Evolutionary conservation across 2,797 vertebrate species (phyloP).

Genomic region (Myiotriccus ornatus): DNA sequence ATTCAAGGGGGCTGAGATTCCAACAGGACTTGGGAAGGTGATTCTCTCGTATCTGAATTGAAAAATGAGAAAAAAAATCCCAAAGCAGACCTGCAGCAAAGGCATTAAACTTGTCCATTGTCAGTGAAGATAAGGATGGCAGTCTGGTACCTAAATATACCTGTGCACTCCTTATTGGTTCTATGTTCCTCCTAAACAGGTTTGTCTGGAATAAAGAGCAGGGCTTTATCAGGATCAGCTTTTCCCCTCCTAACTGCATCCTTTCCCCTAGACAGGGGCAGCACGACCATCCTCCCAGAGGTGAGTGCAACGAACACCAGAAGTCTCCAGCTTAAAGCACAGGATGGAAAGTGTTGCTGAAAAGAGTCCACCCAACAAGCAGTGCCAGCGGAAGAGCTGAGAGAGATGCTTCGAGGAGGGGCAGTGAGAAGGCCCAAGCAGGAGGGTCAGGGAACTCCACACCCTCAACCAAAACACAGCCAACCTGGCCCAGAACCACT

Average conservation of each 20-base stretch:
- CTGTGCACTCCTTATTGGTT: neutral
- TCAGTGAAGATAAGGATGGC: neutral
- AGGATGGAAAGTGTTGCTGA: neutral
- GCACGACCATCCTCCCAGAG: neutral
- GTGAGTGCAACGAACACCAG: neutral
- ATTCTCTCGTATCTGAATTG: neutral
- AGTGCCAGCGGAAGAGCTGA: neutral
- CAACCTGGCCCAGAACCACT: neutral
- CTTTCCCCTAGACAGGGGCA: neutral
- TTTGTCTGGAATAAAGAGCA: neutral
- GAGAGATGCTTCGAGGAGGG: neutral
- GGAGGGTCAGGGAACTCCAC: neutral
- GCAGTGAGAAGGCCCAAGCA: neutral
- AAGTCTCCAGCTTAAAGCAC: neutral
- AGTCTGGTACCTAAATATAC: neutral
- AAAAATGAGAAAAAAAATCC: neutral
- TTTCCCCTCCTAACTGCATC: neutral
- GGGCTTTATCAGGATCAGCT: neutral
- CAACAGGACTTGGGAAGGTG: neutral
- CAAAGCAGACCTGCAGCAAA: neutral
- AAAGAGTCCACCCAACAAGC: neutral
- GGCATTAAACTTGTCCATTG: neutral
- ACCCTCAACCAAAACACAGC: neutral
- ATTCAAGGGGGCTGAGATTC: neutral
- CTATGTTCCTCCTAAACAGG: accelerated